Evolutionary conservation across 2,113 vertebrate species (phyloP).

Genomic region (Callipepla californica): DNA sequence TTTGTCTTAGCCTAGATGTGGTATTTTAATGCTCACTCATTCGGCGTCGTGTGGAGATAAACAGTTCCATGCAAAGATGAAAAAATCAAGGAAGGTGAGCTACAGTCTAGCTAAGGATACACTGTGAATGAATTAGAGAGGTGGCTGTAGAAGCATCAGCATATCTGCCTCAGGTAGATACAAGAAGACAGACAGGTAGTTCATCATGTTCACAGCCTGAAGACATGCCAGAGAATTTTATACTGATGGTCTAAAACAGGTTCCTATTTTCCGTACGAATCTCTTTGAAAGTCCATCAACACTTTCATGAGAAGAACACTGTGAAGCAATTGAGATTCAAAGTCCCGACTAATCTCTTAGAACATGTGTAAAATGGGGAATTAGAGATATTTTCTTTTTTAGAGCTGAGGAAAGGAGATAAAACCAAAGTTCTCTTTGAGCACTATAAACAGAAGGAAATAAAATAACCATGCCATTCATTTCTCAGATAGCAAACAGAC

Average conservation of each 20-base stretch:
- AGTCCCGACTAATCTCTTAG: not conserved
- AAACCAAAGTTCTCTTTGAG: not conserved
- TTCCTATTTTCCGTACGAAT: not conserved
- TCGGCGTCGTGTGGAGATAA: not conserved
- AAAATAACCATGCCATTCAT: not conserved
- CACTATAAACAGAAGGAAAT: not conserved
- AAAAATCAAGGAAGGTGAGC: not conserved
- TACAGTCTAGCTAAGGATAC: not conserved
- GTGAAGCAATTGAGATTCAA: not conserved
- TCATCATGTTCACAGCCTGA: not conserved
- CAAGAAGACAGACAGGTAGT: not conserved
- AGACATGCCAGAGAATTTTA: not conserved
- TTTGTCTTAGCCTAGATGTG: not conserved
- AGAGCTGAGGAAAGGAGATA: not conserved
- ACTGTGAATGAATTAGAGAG: not conserved
- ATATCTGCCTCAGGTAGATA: not conserved
- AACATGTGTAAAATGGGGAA: rapidly evolving
- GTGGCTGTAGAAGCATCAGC: not conserved
- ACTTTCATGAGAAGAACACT: not conserved
- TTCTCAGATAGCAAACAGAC: not conserved
- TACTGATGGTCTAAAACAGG: not conserved
- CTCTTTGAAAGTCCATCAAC: not conserved
- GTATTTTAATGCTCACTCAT: not conserved
- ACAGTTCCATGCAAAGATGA: not conserved
- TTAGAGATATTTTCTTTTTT: no score